Evolutionary conservation across 2,888 invertebrate species (phyloP), one percentile per base, ranked within the genome.

Genomic region (Sipha maydis): DNA sequence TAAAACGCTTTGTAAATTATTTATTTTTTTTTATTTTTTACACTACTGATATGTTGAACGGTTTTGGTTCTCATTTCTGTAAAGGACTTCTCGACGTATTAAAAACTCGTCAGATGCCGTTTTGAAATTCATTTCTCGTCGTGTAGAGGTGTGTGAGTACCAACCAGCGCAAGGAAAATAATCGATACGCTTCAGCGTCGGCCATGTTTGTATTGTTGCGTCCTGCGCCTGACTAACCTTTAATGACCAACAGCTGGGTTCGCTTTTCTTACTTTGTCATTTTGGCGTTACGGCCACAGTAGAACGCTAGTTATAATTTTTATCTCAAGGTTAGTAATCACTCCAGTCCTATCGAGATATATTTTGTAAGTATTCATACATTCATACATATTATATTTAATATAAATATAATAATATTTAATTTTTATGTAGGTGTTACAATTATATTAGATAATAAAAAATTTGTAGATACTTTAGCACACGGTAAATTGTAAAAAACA

Each of bases 201-300:
- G 86, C 86, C 86, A 88, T 88, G 86, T 88, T 88, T 88, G 80
- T 88, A 78, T 80, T 88, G 80, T 88, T 88, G 86, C 86, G 86
- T 80, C 86, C 86, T 88, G 86, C 86, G 86, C 86, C 86, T 88
- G 86, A 80, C 86, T 75, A 80, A 75, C 80, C 79, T 88, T 80
- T 88, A 56, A 71, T 41, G 79, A 88, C 86, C 86, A 88, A 80
- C 86, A 80, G 86, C 80, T 80, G 86, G 80, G 86, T 73, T 71
- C 73, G n/a, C 56, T n/a, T 73, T 54, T 73, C 28, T 73, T 71
- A 71, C 31, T 85, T 31, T 77, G 67, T 71, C 73, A 79, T 85
- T 85, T 86, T 69, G 31, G 56, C 86, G 86, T 73, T 79, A 56
- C 79, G 3, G 71, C 38, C 75, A 41, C 38, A 38, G 61, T 61